These are phyloP conservation scores for Myxocyprinus asiaticus DNA, from an alignment of 2,113 vertebrate species.

Conservation along the genomic window DNA sequence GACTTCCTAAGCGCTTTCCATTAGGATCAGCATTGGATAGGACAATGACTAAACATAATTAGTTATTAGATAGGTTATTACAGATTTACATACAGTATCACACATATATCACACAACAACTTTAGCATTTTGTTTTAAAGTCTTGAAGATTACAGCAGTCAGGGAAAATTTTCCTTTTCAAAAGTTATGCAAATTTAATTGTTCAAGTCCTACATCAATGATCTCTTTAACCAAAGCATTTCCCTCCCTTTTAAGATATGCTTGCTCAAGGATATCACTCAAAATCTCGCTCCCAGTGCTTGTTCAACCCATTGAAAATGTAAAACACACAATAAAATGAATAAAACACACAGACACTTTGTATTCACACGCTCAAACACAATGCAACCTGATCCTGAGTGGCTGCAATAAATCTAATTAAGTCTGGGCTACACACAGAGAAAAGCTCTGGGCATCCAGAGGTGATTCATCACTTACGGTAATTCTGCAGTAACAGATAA, in stretches of 20 bases:
- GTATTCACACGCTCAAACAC: conserved; percentile 26
- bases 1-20: no score
- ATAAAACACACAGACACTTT: conserved; percentile 19
- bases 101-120: no score
- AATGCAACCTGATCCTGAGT: conserved; percentile 29
- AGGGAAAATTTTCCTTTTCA: neutral
- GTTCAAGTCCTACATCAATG: neutral
- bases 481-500: conserved; percentile 39
- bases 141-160: no score
- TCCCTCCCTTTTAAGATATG: neutral
- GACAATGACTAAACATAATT: no score
- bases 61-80: no score
- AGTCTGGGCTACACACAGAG: neutral
- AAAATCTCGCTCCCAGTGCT: neutral
- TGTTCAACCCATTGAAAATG: neutral
- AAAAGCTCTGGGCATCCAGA: conserved; percentile 31
- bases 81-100: no score
- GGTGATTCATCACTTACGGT: conserved; percentile 33
- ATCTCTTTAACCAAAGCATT: neutral
- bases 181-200: neutral
- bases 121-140: no score
- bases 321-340: conserved; percentile 8
- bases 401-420: conserved; percentile 44
- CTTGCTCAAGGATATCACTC: neutral
- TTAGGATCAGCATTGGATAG: no score